Evolutionary conservation across 2,888 invertebrate species (phyloP), one percentile per base, ranked within the genome.

Genomic region (Yponomeuta cagnagella): DNA sequence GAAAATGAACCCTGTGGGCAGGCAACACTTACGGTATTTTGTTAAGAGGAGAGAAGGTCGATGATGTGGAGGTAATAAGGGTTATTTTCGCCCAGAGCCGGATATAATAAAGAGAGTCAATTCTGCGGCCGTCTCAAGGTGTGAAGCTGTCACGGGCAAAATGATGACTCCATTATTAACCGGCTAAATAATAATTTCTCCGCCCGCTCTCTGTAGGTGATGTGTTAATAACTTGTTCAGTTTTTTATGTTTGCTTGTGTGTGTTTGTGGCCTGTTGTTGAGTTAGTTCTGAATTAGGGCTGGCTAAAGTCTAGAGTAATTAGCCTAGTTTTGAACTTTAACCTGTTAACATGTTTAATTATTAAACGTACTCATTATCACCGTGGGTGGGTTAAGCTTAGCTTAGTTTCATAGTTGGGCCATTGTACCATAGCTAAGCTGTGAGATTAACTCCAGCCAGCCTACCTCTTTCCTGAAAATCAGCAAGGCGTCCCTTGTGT

Each of bases 111-210:
- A 85, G 86, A 87, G 84, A 88, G 86, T 86, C 86, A 84, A 87
- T 89, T 87, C 88, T 84, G 82, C 81, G 76, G 74, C 79, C 82
- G 82, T 83, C 84, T 82, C 86, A 84, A 90, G 90, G 92, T 92
- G 92, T 90, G 89, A 91, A 92, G 85, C 92, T 91, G 92, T 91
- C 90, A 89, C 82, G 87, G 79, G 77, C 80, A 85, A 86, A 87
- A 89, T 88, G 90, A 92, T 88, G 89, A 85, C 89, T 91, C 88
- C 89, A 90, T 91, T 90, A 91, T 90, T 89, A 91, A 77, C 82
- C 86, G 84, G 79, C 86, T 85, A 88, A 89, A 87, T 89, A 88
- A 89, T 87, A 87, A 89, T 82, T 80, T 80, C 79, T 75, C 75
- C 73, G 76, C 80, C 86, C 84, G 86, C 84, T 84, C 83, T 74